Evolutionary conservation across 23 tunicate genomes (phyloP), one percentile per base, ranked within the genome.

Genomic region (Aplidium turbinatum): DNA sequence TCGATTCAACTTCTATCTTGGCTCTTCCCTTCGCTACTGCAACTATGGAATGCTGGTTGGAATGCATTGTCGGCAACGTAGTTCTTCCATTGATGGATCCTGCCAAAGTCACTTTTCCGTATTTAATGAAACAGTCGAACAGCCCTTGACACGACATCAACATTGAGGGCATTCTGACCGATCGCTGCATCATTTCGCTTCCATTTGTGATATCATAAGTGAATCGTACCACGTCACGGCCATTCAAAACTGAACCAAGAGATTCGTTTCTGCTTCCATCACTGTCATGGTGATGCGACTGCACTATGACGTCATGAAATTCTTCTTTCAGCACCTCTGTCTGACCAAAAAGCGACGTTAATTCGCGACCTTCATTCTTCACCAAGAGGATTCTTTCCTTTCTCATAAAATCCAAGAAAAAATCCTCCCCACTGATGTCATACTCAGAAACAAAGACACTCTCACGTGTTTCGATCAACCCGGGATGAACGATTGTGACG

Each of bases 351-450:
- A n/a, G n/a, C n/a, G n/a, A n/a, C n/a, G n/a, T n/a, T n/a, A n/a
- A n/a, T n/a, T n/a, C n/a, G n/a, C n/a, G n/a, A n/a, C n/a, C n/a
- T n/a, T n/a, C n/a, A n/a, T n/a, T n/a, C n/a, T n/a, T n/a, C n/a
- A n/a, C n/a, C n/a, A n/a, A n/a, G 27, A 81, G 57, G 30, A 48
- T 38, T 48, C 45, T 81, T 18, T 34, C 56, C 21, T 52, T 40
- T 6, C 9, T 28, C 23, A 33, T 72, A 58, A 71, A 81, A 29
- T 70, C 19, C 9, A 28, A 22, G 18, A 60, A 32, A 0, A 81
- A 71, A 40, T 81, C 86, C 38, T 71, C 78, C 25, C 78, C 86
- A 23, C 72, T 72, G 4, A 81, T 75, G 34, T 83, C 74, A 38
- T 83, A 75, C 9, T 76, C 60, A 6, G 42, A 1, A 0, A 76